Percentiles rank a stretch among this genome's conserved stretches.
Evolutionary conservation across 2,888 invertebrate species (phyloP).

Genomic region (Hydroisotoma schaefferi): DNA sequence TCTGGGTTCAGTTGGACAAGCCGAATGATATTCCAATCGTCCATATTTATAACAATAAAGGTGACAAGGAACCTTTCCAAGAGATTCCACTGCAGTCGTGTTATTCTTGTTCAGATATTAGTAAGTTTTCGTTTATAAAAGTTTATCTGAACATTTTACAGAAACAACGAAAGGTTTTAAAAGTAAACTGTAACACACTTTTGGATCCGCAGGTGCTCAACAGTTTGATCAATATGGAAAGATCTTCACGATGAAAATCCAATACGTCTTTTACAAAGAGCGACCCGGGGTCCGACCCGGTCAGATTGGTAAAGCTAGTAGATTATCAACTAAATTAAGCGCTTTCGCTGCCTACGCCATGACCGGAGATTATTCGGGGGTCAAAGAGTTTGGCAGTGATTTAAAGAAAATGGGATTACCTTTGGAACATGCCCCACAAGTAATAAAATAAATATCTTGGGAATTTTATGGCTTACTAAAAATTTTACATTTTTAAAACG

Average conservation of each 20-base stretch:
- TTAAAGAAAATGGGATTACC: slow-evolving; percentile 88
- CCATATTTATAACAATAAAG: slow-evolving; percentile 75
- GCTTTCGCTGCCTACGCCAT: slow-evolving; percentile 92
- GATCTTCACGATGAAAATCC: slow-evolving; percentile 95
- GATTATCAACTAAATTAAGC: slow-evolving; percentile 83
- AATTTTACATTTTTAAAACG: not conserved
- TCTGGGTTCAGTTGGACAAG: slow-evolving; percentile 74
- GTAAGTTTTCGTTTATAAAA: slow-evolving; percentile 48
- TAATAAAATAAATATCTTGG: slow-evolving; percentile 49
- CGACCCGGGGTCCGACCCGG: slow-evolving; percentile 93
- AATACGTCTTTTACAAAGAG: slow-evolving; percentile 97
- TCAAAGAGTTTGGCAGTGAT: slow-evolving; percentile 89
- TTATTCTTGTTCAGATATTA: slow-evolving; percentile 88
- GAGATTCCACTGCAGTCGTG: slow-evolving; percentile 91
- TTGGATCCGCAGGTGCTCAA: slow-evolving; percentile 67
- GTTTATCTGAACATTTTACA: not conserved
- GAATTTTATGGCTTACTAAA: not conserved
- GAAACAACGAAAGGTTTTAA: not conserved
- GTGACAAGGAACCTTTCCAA: slow-evolving; percentile 89
- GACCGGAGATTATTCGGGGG: slow-evolving; percentile 88
- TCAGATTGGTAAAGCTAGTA: slow-evolving; percentile 88
- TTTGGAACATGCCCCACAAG: slow-evolving; percentile 95
- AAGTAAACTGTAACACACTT: not conserved
- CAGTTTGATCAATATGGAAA: slow-evolving; percentile 99
- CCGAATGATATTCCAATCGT: slow-evolving; percentile 80